Evolutionary conservation across 2,113 vertebrate species (phyloP).

Genomic region (Sterrhoptilus dennistouni): DNA sequence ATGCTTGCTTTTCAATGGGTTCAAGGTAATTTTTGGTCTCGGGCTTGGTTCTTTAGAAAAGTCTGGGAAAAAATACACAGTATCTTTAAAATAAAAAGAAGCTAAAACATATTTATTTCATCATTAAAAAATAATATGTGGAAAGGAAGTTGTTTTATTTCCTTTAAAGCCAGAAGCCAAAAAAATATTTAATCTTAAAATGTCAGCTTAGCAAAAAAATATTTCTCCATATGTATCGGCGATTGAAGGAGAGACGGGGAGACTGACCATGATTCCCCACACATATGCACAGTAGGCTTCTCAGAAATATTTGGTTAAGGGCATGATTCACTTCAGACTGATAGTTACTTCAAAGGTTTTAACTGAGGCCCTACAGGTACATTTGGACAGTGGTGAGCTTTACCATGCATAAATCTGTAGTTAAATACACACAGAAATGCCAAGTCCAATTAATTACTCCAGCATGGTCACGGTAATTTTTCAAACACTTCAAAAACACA

Average conservation of each 20-base stretch:
- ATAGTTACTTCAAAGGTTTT: constrained; percentile 40
- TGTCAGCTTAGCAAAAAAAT: constrained; percentile 18
- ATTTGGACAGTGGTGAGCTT: constrained; percentile 36
- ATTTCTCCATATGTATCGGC: too few relatives aligned
- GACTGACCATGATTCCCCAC: too few relatives aligned
- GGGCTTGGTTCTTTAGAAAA: not conserved
- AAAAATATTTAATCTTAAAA: constrained; percentile 4
- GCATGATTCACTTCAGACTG: constrained; percentile 23
- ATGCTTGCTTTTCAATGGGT: not conserved
- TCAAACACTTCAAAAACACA: not conserved
- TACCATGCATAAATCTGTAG: constrained; percentile 9
- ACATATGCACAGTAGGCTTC: not conserved
- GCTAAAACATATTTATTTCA: not conserved
- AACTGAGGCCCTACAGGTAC: constrained; percentile 21
- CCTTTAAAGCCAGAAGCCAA: constrained; percentile 18
- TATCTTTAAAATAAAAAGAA: not conserved
- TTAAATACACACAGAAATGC: not conserved
- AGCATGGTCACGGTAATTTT: not conserved
- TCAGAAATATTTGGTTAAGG: constrained; percentile 46
- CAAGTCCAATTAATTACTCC: constrained; percentile 4
- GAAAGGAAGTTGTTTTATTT: constrained; percentile 1
- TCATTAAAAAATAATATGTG: not conserved
- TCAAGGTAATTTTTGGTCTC: not conserved
- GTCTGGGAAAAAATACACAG: not conserved
- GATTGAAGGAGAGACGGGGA: too few relatives aligned